Base-by-base conservation (phyloP, 2,797 vertebrate genomes). In the Denticeps clupeoides region DNA sequence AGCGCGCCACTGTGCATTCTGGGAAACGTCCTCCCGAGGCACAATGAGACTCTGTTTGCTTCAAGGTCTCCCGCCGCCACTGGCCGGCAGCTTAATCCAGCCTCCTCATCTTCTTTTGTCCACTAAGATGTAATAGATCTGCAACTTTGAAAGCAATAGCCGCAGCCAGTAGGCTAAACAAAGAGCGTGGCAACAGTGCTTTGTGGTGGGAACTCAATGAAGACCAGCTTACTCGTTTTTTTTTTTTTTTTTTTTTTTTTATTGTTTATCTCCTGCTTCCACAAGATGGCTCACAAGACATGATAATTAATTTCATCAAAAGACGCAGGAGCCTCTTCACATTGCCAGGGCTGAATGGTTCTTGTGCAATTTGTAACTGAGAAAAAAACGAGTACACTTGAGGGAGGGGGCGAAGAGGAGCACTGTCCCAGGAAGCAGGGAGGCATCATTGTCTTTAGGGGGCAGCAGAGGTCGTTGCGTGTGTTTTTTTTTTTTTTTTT, bases 401-500 rank as follows among this genome's bases (percentile, higher is more conserved):
- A n/a, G n/a, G n/a, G n/a, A n/a, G n/a, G n/a, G n/a, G n/a, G n/a
- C n/a, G n/a, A n/a, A n/a, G n/a, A n/a, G n/a, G n/a, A n/a, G n/a
- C n/a, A n/a, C n/a, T n/a, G n/a, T n/a, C n/a, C n/a, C n/a, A n/a
- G 67, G 26, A 54, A 48, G 51, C 27, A 41, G 56, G 47, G 76
- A 74, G 69, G 63, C 46, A 9, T 55, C 68, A 79, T 82, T 83
- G 79, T 82, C 80, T 81, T 80, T 64, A 62, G 63, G 72, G 79
- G 77, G 77, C 79, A 78, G 76, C 70, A 75, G 77, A 83, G 82
- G 81, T 84, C 80, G 82, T 65, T 35, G 22, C n/a, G n/a, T n/a
- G n/a, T n/a, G n/a, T n/a, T n/a, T n/a, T n/a, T n/a, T n/a, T n/a
- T n/a, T n/a, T n/a, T n/a, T n/a, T 65, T 73, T 25, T 53, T 62